These are phyloP conservation scores for Gryon sp. DNA, from an alignment of 1,140 invertebrate species.

Conservation along the genomic window DNA sequence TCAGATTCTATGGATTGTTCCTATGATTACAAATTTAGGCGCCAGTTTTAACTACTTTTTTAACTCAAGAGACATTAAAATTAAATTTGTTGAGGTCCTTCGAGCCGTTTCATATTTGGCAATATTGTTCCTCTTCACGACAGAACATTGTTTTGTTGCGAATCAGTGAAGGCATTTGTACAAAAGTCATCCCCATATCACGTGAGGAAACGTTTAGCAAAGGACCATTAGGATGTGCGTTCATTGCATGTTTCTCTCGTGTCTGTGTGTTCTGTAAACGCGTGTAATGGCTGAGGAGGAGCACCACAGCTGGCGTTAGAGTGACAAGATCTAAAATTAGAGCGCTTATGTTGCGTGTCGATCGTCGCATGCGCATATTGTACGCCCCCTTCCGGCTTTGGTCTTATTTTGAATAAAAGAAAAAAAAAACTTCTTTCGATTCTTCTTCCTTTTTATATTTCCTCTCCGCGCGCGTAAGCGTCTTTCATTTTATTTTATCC, in stretches of 20 bases:
- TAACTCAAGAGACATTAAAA: too few relatives aligned
- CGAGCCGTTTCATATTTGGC: too few relatives aligned
- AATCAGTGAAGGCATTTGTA: too few relatives aligned
- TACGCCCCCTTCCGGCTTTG: constrained; percentile 77
- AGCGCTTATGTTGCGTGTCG: constrained; percentile 77
- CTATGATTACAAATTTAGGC: too few relatives aligned
- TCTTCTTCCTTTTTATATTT: constrained; percentile 64
- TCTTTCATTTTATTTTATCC: constrained; percentile 55
- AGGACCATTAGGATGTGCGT: constrained; percentile 38
- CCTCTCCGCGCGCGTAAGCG: constrained; percentile 35
- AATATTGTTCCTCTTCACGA: too few relatives aligned
- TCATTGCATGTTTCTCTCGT: constrained; percentile 32
- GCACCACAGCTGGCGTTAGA: constrained; percentile 78
- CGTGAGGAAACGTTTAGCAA: constrained; percentile 12
- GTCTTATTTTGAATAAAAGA: constrained; percentile 79
- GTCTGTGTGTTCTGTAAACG: constrained; percentile 74
- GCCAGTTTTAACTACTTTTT: too few relatives aligned
- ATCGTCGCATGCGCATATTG: constrained; percentile 78
- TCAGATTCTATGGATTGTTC: too few relatives aligned
- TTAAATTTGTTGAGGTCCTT: too few relatives aligned
- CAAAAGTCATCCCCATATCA: too few relatives aligned
- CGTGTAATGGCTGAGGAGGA: constrained; percentile 77
- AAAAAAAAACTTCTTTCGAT: constrained; percentile 76
- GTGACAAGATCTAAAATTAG: constrained; percentile 80
- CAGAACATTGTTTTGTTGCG: background rate